Base-by-base conservation (phyloP, 2,888 invertebrate species). In the Himalopsyche tibetana region DNA sequence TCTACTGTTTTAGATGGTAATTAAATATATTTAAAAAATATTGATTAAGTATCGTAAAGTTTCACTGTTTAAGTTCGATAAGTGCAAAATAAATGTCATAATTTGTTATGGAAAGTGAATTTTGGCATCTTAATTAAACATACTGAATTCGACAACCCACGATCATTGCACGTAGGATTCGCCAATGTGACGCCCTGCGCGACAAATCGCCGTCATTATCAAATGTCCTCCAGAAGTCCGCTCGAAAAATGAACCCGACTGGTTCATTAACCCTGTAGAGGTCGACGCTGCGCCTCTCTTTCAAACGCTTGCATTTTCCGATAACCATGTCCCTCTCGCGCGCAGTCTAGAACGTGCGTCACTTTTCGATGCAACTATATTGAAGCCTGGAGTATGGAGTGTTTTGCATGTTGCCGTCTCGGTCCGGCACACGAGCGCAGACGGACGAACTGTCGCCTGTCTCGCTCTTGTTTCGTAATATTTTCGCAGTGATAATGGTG, bases 221-320 rank as follows among this genome's bases (percentile, higher is more conserved):
- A 84, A 74, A 74, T 87, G 88, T 87, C 88, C 88, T 88, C 86
- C 88, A 88, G 84, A 85, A 88, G 88, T 87, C 88, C 88, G 85
- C 85, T 86, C 87, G 87, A 85, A 88, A 88, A 87, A 87, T 88
- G 88, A 88, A 88, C 88, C 86, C 88, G 86, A 28, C 84, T 84
- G 85, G 88, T 87, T 88, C 88, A 85, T 88, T 84, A 86, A 88
- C 88, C 88, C 83, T 80, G 81, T 85, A 88, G 87, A 88, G 88
- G 88, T 88, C 88, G 85, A 74, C 38, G 74, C 74, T 80, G 63
- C 81, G 83, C 45, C 55, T 85, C 87, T 69, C 85, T 17, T 74
- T 86, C 84, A 11, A 80, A 74, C 86, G n/a, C 84, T 28, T 55
- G 19, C 17, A 56, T 55, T 55, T 28, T 51, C 80, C 69, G 36